phyloP scores from a whole-genome alignment of 2,888 invertebrate species.

The Coronaproctus castanopsis region DNA sequence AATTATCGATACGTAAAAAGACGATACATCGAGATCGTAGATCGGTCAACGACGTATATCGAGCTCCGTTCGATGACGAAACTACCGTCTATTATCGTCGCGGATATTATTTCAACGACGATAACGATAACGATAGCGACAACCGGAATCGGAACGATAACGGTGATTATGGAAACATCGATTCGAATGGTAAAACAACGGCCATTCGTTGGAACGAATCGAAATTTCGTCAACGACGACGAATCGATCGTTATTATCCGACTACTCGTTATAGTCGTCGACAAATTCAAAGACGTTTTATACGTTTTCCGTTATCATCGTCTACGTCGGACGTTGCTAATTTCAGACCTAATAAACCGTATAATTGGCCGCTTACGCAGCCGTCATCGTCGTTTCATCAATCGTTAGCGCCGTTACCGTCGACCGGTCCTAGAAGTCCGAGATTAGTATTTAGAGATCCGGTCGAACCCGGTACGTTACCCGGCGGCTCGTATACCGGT shows the following conservation, averaged over 20 bases:
- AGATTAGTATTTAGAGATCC: conserved; percentile 23
- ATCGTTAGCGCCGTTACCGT: conserved; percentile 14
- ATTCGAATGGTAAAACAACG: too few species aligned
- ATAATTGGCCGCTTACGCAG: conserved; percentile 12
- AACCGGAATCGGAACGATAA: too few species aligned
- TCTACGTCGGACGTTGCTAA: too few species aligned
- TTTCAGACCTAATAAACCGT: conserved; percentile 13
- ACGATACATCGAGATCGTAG: conserved; percentile 8
- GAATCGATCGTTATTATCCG: too few species aligned
- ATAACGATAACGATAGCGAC: too few species aligned
- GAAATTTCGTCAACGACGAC: too few species aligned
- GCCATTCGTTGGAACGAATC: conserved; percentile 11
- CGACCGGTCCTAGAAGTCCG: conserved; percentile 22
- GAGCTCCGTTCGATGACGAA: conserved; percentile 10
- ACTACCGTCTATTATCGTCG: conserved; percentile 6
- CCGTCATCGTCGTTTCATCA: conserved; percentile 11
- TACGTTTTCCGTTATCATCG: not conserved
- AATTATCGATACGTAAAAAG: too few species aligned
- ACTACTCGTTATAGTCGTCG: too few species aligned
- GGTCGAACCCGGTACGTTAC: conserved; percentile 20
- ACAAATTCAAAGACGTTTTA: not conserved
- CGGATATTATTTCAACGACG: conserved; percentile 2
- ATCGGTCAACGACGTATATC: conserved; percentile 10
- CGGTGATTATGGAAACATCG: too few species aligned
- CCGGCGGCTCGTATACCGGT: conserved; percentile 18